Evolutionary conservation across 2,888 invertebrate genomes (phyloP), one percentile per base, ranked within the genome.

Genomic region (Tetragnatha montana): DNA sequence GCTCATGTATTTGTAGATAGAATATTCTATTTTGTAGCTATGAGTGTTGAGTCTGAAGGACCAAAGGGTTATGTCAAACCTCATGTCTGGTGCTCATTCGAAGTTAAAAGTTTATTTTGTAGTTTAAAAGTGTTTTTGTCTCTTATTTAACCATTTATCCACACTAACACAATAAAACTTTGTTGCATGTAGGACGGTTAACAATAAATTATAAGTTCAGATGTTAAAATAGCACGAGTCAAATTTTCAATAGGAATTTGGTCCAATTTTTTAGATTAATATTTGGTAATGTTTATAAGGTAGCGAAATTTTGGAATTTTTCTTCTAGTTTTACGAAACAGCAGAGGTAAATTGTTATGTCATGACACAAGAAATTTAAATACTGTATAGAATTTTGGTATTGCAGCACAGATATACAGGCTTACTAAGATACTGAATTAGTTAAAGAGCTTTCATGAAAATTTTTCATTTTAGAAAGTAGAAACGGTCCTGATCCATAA

Each of bases 1-100:
- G 70, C 71, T n/a, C 83, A 71, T 69, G 76, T 81, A 70, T 76
- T 81, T 81, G 89, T 89, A 89, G 89, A 81, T 89, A 87, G 81
- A 89, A 47, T 47, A 89, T 89, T 89, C 73, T 89, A 81, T 89
- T 89, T 89, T 89, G 81, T 89, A 89, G 89, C 75, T 86, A 81
- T 89, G 89, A 76, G 85, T 89, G 89, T 89, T 75, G 89, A 89
- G 89, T 85, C 70, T 89, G 84, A 89, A 89, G 89, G 89, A 89
- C 89, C 89, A 89, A 89, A 89, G 89, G 88, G 89, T 89, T 89
- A 85, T 89, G 85, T 60, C 60, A 17, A 80, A 89, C 89, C 89
- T 85, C 89, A 85, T 89, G 89, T 89, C 89, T 89, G 89, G 89
- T 89, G 89, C 89, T 89, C 89, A 89, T 84, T 89, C 88, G 81